phyloP scores from a whole-genome alignment of 2,113 vertebrate species.

The Oceanites oceanicus region DNA sequence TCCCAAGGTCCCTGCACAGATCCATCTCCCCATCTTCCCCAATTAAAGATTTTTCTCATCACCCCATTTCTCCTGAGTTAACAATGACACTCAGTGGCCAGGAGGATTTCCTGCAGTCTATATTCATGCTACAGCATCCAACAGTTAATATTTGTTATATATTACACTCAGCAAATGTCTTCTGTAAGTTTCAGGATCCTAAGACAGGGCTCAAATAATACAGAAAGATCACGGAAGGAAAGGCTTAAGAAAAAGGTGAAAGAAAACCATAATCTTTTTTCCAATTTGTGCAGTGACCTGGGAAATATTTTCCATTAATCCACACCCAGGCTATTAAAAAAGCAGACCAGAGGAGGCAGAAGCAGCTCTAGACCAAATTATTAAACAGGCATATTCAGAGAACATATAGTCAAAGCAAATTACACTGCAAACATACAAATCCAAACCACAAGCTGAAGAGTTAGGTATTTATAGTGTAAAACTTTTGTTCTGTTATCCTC shows the following conservation, averaged over 20 bases:
- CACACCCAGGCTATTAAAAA: background rate
- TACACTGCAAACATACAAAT: background rate
- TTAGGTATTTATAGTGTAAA: background rate
- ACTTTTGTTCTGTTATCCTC: background rate
- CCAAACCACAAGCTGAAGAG: background rate
- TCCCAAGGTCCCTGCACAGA: background rate
- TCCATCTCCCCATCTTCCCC: background rate
- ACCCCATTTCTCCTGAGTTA: constrained; percentile 52
- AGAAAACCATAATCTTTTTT: background rate
- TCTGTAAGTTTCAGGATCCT: background rate
- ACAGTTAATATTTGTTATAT: background rate
- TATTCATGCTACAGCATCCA: background rate
- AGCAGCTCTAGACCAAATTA: background rate
- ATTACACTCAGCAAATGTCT: background rate
- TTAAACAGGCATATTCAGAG: background rate
- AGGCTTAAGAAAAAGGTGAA: background rate
- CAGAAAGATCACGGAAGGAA: background rate
- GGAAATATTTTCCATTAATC: constrained; percentile 22
- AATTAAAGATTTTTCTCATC: background rate
- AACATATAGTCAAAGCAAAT: background rate
- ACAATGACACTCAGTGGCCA: constrained; percentile 66
- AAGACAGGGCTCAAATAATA: background rate
- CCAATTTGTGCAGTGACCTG: background rate
- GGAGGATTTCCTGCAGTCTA: constrained; percentile 55
- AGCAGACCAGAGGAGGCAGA: background rate